Evolutionary conservation across 2,113 vertebrate species (phyloP), one percentile per base, ranked within the genome.

Genomic region (Anser cygnoides): DNA sequence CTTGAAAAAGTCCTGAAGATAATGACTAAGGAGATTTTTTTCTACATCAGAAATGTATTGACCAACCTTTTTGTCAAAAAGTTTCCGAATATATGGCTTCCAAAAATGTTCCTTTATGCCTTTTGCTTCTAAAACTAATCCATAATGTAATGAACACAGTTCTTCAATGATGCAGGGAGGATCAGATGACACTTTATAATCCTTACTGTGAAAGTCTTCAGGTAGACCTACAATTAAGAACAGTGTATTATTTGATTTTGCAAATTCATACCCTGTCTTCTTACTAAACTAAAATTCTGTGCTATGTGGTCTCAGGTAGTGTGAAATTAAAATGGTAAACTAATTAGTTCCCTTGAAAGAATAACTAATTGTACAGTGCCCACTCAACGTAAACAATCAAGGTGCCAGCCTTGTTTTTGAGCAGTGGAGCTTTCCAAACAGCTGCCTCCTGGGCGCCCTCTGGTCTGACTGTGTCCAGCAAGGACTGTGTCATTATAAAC

Each of bases 51-150:
- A 58, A 23, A 84, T 87, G 25, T 77, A 54, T 18, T 37, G 13
- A 85, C 96, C 59, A 70, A 99, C 99, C 98, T 99, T 99, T 97
- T 98, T 99, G 76, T 99, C 98, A 87, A 99, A 99, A 52, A 99
- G 99, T 43, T 98, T 99, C 89, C 98, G 98, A 88, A 99, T 98
- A 84, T 99, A 99, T 2, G 99, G 99, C 88, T 99, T 99, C 99
- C 99, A 99, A 96, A 99, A 99, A 96, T 99, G 99, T 54, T 99
- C 99, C 84, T 99, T 99, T 92, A 99, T 99, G 26, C 99, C 99
- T 94, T 99, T 99, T 68, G 99, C 99, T 96, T 99, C 99, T 93
- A 99, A 98, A 87, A 99, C 98, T 67, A 99, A 97, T 31, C 99
- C 99, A 17, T 99, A 98, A 43, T 99, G 98, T 65, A 99, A 97